Evolutionary conservation across 2,888 invertebrate genomes (phyloP), one percentile per base, ranked within the genome.

Genomic region (Crematogaster levior): DNA sequence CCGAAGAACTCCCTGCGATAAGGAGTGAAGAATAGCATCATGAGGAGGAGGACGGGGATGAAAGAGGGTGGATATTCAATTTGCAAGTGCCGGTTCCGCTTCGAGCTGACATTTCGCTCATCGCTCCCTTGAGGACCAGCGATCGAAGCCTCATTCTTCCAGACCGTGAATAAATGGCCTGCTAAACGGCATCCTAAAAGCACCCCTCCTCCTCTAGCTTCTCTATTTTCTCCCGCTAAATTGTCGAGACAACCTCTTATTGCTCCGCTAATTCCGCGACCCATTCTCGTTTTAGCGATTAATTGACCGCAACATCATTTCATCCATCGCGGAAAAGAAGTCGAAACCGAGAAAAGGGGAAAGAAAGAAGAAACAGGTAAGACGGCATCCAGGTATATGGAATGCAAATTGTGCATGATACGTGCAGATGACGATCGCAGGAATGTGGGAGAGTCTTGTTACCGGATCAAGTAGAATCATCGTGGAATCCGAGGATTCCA

Each of bases 91-190:
- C 89, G 92, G 92, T 93, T 90, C 92, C 92, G 90, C 89, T 84
- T 86, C 90, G 89, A 85, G 85, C 84, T 93, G 93, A 93, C 93
- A 93, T 93, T 93, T 93, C 88, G 91, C 89, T 90, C 90, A 92
- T 92, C 86, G 91, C 85, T 90, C 93, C 92, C 92, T 72, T 72
- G 91, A 90, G 91, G 85, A 73, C 79, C 74, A 30, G 7, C 87
- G 83, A 87, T 88, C 89, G 90, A 87, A 89, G 85, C 48, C 53
- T 83, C 86, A 60, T 84, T 79, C 83, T 86, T 60, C 81, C 86
- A 61, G 73, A 85, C 56, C 81, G 70, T 83, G 81, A 68, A 82
- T 40, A 81, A 66, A 85, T 83, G 79, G 82, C 83, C 83, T 84
- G 85, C 82, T 84, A 84, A 88, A 85, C 86, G 79, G 60, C 77